phyloP scores from a whole-genome alignment of 92 coral and sea anemone species.

The Porites lobata region DNA sequence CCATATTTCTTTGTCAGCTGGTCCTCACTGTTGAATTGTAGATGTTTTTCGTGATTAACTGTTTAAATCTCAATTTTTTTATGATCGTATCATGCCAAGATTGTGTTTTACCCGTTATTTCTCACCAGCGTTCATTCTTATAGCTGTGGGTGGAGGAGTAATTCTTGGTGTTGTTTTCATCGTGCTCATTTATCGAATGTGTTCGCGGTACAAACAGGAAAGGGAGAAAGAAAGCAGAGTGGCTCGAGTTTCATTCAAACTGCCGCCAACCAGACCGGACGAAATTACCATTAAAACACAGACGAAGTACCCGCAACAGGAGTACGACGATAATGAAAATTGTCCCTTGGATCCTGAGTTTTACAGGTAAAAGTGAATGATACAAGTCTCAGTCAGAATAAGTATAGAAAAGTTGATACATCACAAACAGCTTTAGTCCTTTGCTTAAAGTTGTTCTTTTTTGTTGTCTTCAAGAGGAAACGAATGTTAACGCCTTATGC shows the following conservation, averaged over 20 bases:
- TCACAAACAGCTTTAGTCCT: no score
- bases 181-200: slow-evolving; percentile 25
- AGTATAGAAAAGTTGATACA: no score
- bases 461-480: no score
- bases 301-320: slow-evolving; percentile 33
- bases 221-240: slow-evolving; percentile 1
- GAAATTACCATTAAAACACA: slow-evolving; percentile 15
- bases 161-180: slow-evolving; percentile 24
- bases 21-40: neutral
- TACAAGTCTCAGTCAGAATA: neutral
- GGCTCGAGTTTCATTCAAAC: slow-evolving; percentile 38
- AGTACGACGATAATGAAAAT: neutral
- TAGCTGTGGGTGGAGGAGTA: slow-evolving; percentile 44
- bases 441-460: no score
- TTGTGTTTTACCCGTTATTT: neutral
- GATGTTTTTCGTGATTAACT: neutral
- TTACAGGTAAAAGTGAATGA: slow-evolving; percentile 28
- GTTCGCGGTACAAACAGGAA: slow-evolving; percentile 18
- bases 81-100: no score
- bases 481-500: no score
- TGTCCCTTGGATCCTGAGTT: slow-evolving; percentile 35
- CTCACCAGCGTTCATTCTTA: slow-evolving; percentile 32
- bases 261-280: slow-evolving; percentile 39
- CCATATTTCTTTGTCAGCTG: no score
- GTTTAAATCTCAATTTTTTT: no score